phyloP scores from a whole-genome alignment of 92 coral and sea anemone genomes.

The Parazoanthus darwini region DNA sequence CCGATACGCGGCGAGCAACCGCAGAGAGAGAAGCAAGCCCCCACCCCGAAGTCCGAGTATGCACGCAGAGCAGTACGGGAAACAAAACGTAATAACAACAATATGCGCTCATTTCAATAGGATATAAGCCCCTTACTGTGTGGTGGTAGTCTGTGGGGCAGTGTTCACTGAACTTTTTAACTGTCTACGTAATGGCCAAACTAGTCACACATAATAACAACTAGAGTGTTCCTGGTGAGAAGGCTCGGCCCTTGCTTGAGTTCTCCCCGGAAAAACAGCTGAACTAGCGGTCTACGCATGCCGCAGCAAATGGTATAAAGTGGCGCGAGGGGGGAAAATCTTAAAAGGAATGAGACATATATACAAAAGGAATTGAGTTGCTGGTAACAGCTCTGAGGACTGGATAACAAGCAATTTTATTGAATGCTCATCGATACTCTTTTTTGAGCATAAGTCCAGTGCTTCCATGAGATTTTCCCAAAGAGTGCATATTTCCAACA shows the following conservation, averaged over 20 bases:
- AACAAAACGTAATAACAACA: not conserved
- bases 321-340: not conserved
- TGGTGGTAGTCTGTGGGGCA: not conserved
- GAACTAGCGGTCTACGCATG: not conserved
- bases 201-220: no score
- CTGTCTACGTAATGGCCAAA: no score
- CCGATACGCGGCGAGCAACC: not conserved
- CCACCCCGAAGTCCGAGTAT: constrained; percentile 6
- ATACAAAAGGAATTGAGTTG: no score
- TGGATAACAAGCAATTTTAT: no score
- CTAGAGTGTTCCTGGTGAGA: not conserved
- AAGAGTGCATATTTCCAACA: no score
- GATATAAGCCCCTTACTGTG: not conserved
- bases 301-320: constrained; percentile 5
- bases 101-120: not conserved
- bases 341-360: no score
- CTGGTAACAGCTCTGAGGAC: no score
- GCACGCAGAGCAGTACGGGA: not conserved
- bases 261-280: not conserved
- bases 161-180: not conserved
- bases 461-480: no score
- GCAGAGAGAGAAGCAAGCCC: not conserved
- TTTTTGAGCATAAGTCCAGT: no score
- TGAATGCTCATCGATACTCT: no score
- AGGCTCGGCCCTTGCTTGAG: constrained; percentile 6